Evolutionary conservation across 2,113 vertebrate species (phyloP), one percentile per base, ranked within the genome.

Genomic region (Dipodomys stephensi): DNA sequence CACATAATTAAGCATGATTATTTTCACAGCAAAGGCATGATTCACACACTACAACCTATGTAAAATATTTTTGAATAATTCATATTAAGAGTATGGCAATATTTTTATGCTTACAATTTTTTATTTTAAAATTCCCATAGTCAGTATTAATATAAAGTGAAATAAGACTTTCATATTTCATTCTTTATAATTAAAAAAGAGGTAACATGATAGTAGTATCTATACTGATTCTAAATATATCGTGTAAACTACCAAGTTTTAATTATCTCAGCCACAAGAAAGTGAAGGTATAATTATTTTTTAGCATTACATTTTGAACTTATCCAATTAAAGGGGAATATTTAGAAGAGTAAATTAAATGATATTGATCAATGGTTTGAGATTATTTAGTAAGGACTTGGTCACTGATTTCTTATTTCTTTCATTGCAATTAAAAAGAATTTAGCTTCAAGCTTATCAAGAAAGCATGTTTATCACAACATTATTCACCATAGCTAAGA

Each of bases 1-100:
- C 95, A 97, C 82, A 95, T 97, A 97, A 98, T 98, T 98, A 98
- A 98, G 98, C 96, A 97, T 82, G 46, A 95, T 97, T 88, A 96
- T 97, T 98, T 98, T 95, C 83, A 94, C 96, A 93, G 93, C 71
- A 94, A 95, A 97, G 82, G 53, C 95, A 97, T 53, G 82, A 97
- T 97, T 96, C 96, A 95, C 84, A 95, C 30, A 81, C 88, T 96
- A 97, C 95, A 93, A 92, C 65, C 73, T 65, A 95, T 83, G 49
- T 65, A 94, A 97, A 97, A 97, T 91, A 92, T 94, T 80, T 94
- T 96, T 94, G 69, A 93, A 79, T 88, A 92, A 94, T 97, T 87
- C 57, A 73, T 72, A 87, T 95, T 93, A 69, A 83, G 94, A 90
- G 69, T 91, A 82, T 80, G 67, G 91, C 95, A 94, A 97, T 94